These are phyloP conservation scores for Ariopsis seemanni DNA, from an alignment of 2,113 vertebrate genomes.

Conservation along the genomic window DNA sequence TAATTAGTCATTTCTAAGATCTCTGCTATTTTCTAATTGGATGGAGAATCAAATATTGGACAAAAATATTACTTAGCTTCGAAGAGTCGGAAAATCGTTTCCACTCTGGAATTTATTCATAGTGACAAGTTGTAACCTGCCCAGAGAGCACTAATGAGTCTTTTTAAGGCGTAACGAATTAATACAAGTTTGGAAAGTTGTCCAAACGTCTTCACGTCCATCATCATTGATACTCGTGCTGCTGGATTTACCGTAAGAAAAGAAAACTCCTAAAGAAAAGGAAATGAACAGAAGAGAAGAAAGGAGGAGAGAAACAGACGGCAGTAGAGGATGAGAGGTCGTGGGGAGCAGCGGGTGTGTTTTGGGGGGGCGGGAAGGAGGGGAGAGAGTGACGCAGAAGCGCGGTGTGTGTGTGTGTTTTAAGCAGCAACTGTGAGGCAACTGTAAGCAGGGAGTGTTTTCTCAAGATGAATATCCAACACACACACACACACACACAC, in stretches of 20 bases:
- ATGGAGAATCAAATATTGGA: neutral
- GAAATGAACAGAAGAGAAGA: slow-evolving; percentile 47
- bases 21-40: neutral
- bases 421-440: slow-evolving; percentile 73
- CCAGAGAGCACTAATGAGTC: neutral
- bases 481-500: slow-evolving; percentile 27
- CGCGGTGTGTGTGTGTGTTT: slow-evolving; percentile 13
- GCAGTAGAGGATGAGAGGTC: slow-evolving; percentile 78
- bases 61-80: neutral
- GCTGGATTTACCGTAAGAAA: slow-evolving; percentile 31
- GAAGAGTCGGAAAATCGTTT: neutral
- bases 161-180: neutral
- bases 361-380: neutral
- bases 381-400: slow-evolving; percentile 10
- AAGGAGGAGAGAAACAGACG: slow-evolving; percentile 73
- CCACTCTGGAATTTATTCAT: too few species aligned
- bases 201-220: neutral
- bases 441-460: slow-evolving; percentile 71
- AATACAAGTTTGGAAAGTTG: neutral
- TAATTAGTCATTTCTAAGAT: too few species aligned
- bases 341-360: slow-evolving; percentile 30
- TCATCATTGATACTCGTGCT: slow-evolving; percentile 72
- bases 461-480: neutral
- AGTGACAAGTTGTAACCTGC: too few species aligned
- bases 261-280: slow-evolving; percentile 65